These are phyloP conservation scores for Phalanger gymnotis DNA, from an alignment of 2,797 vertebrate genomes.

Conservation along the genomic window DNA sequence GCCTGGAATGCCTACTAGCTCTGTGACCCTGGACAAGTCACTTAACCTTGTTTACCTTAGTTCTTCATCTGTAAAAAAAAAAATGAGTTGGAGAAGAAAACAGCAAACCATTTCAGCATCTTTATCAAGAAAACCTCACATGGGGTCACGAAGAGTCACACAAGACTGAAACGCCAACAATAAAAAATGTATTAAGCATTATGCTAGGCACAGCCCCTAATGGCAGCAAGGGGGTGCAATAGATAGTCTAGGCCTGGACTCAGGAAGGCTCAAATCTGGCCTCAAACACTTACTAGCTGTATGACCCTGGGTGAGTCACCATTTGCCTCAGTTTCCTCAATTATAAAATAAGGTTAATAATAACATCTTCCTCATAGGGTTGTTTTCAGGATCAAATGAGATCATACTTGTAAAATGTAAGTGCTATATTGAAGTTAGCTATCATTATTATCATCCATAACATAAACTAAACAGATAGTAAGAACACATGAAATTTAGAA, in stretches of 20 bases:
- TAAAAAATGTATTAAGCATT: no score
- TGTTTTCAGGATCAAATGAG: neutral
- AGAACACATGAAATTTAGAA: neutral
- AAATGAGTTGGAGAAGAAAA: no score
- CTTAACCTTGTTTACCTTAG: neutral
- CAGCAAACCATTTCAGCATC: no score
- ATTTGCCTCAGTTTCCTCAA: neutral
- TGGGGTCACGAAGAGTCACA: no score
- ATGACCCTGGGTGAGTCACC: neutral
- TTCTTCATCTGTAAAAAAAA: neutral
- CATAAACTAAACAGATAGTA: slow-evolving; percentile 9
- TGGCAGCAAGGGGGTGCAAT: rapidly evolving
- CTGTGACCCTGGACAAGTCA: neutral
- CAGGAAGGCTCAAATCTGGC: no score
- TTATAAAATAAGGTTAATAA: neutral
- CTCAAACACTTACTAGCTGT: no score
- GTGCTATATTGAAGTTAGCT: neutral
- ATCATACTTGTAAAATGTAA: neutral
- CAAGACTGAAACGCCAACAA: no score
- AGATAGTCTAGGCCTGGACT: no score
- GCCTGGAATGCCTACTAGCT: neutral
- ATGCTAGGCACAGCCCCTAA: no score
- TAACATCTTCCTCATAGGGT: neutral
- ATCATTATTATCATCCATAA: neutral
- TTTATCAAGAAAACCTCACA: no score